These are phyloP conservation scores for Spinus olivaceus DNA, from an alignment of 2,797 vertebrate genomes.

Conservation along the genomic window DNA sequence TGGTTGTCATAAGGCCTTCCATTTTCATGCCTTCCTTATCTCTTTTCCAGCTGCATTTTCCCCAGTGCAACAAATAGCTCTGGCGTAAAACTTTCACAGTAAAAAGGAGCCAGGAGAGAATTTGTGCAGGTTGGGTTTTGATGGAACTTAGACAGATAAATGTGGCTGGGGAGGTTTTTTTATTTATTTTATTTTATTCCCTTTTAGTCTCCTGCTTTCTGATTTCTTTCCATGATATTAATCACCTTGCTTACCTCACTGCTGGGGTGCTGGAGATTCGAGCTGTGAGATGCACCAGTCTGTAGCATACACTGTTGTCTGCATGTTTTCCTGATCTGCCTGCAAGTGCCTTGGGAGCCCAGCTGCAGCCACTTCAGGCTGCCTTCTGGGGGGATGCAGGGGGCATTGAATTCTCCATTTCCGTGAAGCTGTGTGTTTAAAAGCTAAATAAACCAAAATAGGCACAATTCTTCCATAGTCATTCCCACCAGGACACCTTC, in stretches of 20 bases:
- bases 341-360: not conserved
- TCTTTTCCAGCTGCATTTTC: not conserved
- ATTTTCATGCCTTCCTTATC: constrained; percentile 30
- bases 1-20: not conserved
- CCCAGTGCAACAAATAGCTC: not conserved
- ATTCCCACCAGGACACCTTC: not conserved
- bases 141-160: not conserved
- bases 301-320: not conserved
- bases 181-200: not conserved
- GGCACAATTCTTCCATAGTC: not conserved
- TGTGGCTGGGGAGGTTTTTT: not conserved
- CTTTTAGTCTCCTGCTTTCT: not conserved
- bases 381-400: not conserved
- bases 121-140: not conserved
- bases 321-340: not conserved
- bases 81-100: not conserved
- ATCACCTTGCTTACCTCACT: not conserved
- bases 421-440: not conserved
- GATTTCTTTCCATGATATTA: not conserved
- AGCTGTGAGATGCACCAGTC: not conserved
- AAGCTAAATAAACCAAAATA: not conserved
- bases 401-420: not conserved
- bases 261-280: not conserved
- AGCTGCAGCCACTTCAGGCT: not conserved
- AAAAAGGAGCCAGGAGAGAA: not conserved